phyloP scores from a whole-genome alignment of 2,797 vertebrate genomes.

The Distichodus sexfasciatus region DNA sequence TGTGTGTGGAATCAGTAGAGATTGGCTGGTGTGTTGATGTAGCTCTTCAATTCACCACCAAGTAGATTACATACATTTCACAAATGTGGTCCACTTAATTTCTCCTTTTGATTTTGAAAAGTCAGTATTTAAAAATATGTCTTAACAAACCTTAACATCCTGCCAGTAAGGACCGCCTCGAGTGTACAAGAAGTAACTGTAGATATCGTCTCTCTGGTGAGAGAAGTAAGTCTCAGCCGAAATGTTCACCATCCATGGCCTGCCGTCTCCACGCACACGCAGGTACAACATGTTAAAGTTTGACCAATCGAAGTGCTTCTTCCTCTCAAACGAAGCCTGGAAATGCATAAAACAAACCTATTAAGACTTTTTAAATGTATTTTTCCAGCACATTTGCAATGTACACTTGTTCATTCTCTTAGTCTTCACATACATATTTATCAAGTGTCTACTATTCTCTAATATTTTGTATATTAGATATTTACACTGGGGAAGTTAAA shows the following conservation, averaged over 20 bases:
- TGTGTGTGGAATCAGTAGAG: no score
- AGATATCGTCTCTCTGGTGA: constrained; percentile 84
- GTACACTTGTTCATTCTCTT: no score
- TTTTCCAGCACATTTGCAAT: no score
- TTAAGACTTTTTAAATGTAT: no score
- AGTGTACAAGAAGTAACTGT: constrained; percentile 92
- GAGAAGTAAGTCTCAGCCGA: constrained; percentile 76
- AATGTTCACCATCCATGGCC: constrained; percentile 94
- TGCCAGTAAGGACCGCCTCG: constrained; percentile 97
- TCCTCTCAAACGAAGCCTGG: constrained; percentile 83
- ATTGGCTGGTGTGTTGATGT: no score
- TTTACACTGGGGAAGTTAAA: no score
- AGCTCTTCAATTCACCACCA: no score
- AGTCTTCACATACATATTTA: no score
- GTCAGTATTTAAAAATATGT: background rate
- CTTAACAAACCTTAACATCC: constrained; percentile 82
- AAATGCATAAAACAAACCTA: background rate
- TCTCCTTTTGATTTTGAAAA: background rate
- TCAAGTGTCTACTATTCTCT: no score
- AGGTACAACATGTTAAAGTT: constrained; percentile 87
- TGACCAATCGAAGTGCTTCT: constrained; percentile 81
- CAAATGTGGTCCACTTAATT: no score
- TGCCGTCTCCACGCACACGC: constrained; percentile 90
- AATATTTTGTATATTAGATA: no score
- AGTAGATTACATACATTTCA: no score